Evolutionary conservation across 2,797 vertebrate species (phyloP).

Genomic region (Schizopygopsis pylzovi): DNA sequence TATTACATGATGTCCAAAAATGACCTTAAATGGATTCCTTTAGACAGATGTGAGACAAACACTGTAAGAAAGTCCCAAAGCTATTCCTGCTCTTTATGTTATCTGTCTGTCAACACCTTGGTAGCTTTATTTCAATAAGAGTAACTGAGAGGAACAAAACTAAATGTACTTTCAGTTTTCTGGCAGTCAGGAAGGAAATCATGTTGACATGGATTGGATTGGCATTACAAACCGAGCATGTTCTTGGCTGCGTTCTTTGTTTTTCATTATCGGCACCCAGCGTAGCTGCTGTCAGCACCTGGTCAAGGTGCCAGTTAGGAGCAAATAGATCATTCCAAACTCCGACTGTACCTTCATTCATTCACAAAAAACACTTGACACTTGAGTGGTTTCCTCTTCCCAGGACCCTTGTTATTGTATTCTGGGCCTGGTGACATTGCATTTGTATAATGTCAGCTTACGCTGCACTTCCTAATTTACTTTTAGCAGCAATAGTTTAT

Average conservation of each 20-base stretch:
- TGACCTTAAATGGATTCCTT: conserved; percentile 18
- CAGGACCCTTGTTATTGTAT: conserved; percentile 37
- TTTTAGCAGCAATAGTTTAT: conserved; percentile 15
- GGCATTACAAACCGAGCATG: conserved; percentile 46
- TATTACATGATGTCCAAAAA: conserved; percentile 39
- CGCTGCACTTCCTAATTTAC: conserved; percentile 40
- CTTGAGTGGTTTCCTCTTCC: conserved; percentile 38
- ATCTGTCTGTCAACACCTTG: conserved; percentile 16
- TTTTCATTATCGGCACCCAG: conserved; percentile 49
- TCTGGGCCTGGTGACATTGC: conserved; percentile 17
- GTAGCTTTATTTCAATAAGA: conserved; percentile 13
- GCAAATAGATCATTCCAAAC: conserved; percentile 33
- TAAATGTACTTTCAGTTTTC: conserved; percentile 9
- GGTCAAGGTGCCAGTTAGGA: conserved; percentile 42
- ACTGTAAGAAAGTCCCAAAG: neutral
- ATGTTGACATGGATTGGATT: conserved; percentile 24
- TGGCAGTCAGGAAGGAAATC: conserved; percentile 52
- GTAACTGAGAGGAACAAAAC: conserved; percentile 13
- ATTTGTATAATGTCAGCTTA: conserved; percentile 27
- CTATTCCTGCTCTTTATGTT: conserved; percentile 10
- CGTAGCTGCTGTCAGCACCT: conserved; percentile 48
- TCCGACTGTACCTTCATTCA: conserved; percentile 18
- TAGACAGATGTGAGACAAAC: neutral
- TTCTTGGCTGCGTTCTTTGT: conserved; percentile 62
- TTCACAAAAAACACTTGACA: conserved; percentile 32